Conservation (phyloP, 2,113 vertebrate genomes). For the Tachysurus vachellii region DNA sequence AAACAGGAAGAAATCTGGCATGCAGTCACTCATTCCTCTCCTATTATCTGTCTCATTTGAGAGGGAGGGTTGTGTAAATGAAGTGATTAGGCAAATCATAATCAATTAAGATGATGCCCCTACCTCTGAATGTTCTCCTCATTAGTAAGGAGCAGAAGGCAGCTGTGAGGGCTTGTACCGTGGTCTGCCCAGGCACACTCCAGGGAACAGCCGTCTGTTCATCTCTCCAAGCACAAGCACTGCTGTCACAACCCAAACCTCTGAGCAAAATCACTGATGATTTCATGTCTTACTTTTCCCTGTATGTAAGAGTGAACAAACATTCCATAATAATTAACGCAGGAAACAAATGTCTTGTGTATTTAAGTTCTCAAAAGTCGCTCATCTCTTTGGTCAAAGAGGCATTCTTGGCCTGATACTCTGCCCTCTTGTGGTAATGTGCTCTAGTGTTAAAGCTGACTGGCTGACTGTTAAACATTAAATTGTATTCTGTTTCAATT, state of each 20-base stretch:
- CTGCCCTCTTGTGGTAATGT: slow-evolving; percentile 18
- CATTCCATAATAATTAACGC: neutral
- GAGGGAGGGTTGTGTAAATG: slow-evolving; percentile 24
- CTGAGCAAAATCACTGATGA: neutral
- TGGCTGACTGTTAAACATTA: neutral
- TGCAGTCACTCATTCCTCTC: neutral
- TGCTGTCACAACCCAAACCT: neutral
- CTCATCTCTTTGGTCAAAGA: neutral
- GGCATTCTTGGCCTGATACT: neutral
- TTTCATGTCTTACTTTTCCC: neutral
- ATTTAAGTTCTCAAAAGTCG: neutral
- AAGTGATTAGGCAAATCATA: slow-evolving; percentile 32
- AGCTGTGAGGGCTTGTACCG: slow-evolving; percentile 39
- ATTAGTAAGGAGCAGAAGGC: slow-evolving; percentile 44
- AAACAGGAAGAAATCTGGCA: neutral
- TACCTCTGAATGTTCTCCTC: slow-evolving; percentile 18
- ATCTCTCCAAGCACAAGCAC: neutral
- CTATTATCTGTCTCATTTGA: slow-evolving; percentile 14
- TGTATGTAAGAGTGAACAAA: neutral
- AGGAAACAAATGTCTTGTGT: neutral
- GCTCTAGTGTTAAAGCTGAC: neutral
- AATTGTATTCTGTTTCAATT: neutral
- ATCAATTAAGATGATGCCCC: slow-evolving; percentile 27
- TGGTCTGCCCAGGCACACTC: slow-evolving; percentile 23
- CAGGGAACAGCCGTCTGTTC: slow-evolving; percentile 31